Base-by-base conservation (phyloP, 2,797 vertebrate species). In the Acipenser ruthenus region DNA sequence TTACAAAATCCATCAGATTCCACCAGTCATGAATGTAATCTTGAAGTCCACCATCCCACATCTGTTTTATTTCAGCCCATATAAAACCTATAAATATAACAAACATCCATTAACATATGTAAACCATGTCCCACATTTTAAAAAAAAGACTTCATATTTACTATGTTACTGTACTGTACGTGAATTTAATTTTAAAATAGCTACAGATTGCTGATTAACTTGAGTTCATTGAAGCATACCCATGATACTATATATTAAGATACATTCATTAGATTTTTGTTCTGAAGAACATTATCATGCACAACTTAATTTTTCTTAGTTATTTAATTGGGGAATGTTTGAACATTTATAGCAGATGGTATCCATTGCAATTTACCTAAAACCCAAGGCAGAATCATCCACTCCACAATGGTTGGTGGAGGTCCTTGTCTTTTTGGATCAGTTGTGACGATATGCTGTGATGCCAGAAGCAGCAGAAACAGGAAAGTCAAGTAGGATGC, bases 321-420 rank as follows among this genome's bases (percentile, higher is more conserved):
- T 37, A 37, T 37, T 4, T 37, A 37, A 37, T 37, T 2, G 4
- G 23, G 23, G 2, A 2, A 37, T 37, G 2, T 37, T 37, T 37
- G 23, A 37, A 37, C 23, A 37, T 37, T 37, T 37, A 37, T 37
- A 37, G 23, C 2, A 37, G 23, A 37, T 4, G 23, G 23, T 37
- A 37, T 37, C 23, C 23, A 48, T 18, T 6, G 11, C n/a, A 13
- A 56, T n/a, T 93, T 94, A 99, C 96, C 97, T 81, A 99, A 82
- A 79, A 99, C 93, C 96, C 96, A 99, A 66, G 97, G 96, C 75
- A 99, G 92, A 86, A 99, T 98, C 91, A 99, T 93, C 97, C 97
- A 99, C 80, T 99, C 97, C 81, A 98, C 93, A 49, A 79, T 73
- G 73, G 93, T 96, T 77, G 97, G 96, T 37, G 80, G 68, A 0